A percentile compares a stretch with the other conserved stretches of the same genome.
phyloP scores from a whole-genome alignment of 2,113 vertebrate species.

The Sardina pilchardus region DNA sequence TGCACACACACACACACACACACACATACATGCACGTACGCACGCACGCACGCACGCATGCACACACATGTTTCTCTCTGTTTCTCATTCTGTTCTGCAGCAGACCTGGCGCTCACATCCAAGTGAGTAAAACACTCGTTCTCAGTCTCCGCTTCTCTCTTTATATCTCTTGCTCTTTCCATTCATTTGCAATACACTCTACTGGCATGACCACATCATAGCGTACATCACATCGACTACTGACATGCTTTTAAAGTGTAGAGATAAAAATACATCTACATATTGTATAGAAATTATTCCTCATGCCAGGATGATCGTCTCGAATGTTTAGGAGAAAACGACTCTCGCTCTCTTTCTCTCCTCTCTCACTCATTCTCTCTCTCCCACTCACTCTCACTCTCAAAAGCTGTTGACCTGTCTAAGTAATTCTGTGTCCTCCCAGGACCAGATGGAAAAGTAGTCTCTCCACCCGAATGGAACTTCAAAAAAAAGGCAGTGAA shows the following conservation, averaged over 20 bases:
- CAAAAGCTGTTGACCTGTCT: background rate
- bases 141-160: background rate
- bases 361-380: background rate
- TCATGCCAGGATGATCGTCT: too few relatives aligned
- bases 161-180: background rate
- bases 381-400: background rate
- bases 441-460: slow-evolving; percentile 1
- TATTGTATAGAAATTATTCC: background rate
- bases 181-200: background rate
- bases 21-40: background rate
- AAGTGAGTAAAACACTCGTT: background rate
- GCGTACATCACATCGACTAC: too few relatives aligned
- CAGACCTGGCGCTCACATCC: background rate
- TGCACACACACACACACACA: background rate
- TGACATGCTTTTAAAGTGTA: background rate
- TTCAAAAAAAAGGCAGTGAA: background rate
- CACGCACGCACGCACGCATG: background rate
- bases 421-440: background rate
- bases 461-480: background rate
- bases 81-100: background rate
- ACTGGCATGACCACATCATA: background rate
- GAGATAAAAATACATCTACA: background rate
- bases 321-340: too few relatives aligned
- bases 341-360: background rate
- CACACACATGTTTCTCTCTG: background rate